A percentile compares a stretch with the other conserved stretches of the same genome.
Evolutionary conservation across 1,140 invertebrate species (phyloP).

Genomic region (Drosophila baimaii): DNA sequence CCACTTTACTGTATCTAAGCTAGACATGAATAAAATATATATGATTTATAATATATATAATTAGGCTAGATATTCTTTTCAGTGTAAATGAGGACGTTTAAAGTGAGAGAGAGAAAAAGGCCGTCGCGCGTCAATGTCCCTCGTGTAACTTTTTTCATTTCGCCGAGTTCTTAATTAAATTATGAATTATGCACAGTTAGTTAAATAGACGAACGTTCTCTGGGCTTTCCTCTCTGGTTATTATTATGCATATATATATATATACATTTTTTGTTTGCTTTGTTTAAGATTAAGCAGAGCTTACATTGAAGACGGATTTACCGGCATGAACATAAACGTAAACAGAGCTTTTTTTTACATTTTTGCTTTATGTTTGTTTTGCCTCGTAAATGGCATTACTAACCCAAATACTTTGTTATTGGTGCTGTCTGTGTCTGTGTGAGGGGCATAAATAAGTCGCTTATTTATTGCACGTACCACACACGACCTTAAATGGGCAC

Average conservation of each 20-base stretch:
- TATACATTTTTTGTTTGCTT: slow-evolving; percentile 1
- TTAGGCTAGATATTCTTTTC: neutral
- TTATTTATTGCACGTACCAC: slow-evolving; percentile 64
- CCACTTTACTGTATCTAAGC: too few species aligned
- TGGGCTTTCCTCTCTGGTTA: slow-evolving; percentile 6
- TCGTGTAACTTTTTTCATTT: slow-evolving; percentile 70
- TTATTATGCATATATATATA: neutral
- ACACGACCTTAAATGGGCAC: slow-evolving; percentile 65
- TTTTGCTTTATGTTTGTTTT: slow-evolving; percentile 60
- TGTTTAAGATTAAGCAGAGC: slow-evolving; percentile 50
- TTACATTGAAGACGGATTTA: slow-evolving; percentile 67
- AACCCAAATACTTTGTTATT: slow-evolving; percentile 69
- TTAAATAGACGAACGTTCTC: slow-evolving; percentile 69
- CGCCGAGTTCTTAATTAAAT: slow-evolving; percentile 78
- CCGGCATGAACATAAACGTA: slow-evolving; percentile 50
- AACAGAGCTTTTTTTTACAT: slow-evolving; percentile 54
- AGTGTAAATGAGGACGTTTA: slow-evolving; percentile 14
- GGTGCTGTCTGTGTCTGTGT: slow-evolving; percentile 39
- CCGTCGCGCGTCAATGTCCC: slow-evolving; percentile 43
- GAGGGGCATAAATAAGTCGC: slow-evolving; percentile 74
- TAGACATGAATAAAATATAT: too few species aligned
- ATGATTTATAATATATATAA: neutral
- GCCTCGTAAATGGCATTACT: slow-evolving; percentile 68
- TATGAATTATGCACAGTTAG: slow-evolving; percentile 80
- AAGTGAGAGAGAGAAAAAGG: neutral